Evolutionary conservation across 2,113 vertebrate genomes (phyloP).

Genomic region (Anas platyrhynchos): DNA sequence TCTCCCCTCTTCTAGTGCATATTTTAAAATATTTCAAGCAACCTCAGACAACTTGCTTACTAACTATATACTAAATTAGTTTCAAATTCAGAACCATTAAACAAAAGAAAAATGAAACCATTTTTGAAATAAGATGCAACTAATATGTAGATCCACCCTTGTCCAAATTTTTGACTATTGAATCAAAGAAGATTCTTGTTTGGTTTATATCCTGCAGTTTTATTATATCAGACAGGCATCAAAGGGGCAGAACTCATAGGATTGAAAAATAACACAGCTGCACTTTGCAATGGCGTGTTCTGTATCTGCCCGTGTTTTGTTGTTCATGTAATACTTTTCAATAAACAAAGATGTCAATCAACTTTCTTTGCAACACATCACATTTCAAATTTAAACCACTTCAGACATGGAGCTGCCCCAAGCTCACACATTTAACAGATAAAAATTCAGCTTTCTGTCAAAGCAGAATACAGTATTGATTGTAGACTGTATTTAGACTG

Average conservation of each 20-base stretch:
- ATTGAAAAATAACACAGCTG: conserved; percentile 80
- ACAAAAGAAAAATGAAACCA: not conserved
- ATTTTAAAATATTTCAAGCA: conserved; percentile 72
- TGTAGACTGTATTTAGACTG: conserved; percentile 75
- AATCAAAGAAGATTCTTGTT: conserved; percentile 75
- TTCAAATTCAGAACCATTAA: conserved; percentile 59
- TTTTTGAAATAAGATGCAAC: not conserved
- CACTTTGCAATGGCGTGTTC: conserved; percentile 72
- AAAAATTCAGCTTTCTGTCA: conserved; percentile 86
- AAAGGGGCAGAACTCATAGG: conserved; percentile 76
- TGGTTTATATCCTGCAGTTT: conserved; percentile 73
- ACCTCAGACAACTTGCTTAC: conserved; percentile 56
- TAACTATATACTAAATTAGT: conserved; percentile 72
- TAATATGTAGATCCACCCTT: conserved; percentile 10
- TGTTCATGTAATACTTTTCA: conserved; percentile 86
- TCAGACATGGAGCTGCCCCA: conserved; percentile 83
- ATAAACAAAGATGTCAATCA: conserved; percentile 89
- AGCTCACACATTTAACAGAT: conserved; percentile 84
- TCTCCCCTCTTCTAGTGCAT: conserved; percentile 54
- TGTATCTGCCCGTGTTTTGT: conserved; percentile 75
- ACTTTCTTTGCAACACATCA: conserved; percentile 79
- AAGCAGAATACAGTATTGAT: conserved; percentile 81
- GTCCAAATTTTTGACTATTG: conserved; percentile 72
- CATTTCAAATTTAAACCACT: conserved; percentile 83
- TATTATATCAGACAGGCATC: conserved; percentile 81